Evolutionary conservation across 1,140 invertebrate genomes (phyloP), one percentile per base, ranked within the genome.

Genomic region (Drosophila ficusphila): DNA sequence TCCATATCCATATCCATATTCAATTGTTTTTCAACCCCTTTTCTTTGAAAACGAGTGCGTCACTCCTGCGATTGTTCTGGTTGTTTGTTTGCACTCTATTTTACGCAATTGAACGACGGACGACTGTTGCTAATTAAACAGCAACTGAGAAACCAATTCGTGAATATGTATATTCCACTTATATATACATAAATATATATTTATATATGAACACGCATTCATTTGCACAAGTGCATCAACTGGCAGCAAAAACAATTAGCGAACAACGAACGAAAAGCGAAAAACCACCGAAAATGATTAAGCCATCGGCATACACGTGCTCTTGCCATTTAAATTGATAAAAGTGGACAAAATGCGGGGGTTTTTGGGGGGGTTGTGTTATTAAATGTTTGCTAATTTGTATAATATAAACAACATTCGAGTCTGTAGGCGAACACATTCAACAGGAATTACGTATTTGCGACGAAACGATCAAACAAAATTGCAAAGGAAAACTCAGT

Each of bases 141-240:
- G 6, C 16, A 27, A 18, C 34, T 29, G 52, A 14, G n/a, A 51
- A 51, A 9, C 38, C 3, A 31, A 57, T 57, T 57, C 34, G 16
- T 19, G 27, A 27, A 25, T 7, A 12, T 49, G 6, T 16, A 12
- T 41, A 39, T 27, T 41, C 21, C 41, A 23, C 21, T 11, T 12
- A 19, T 42, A 14, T n/a, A 3, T 4, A 36, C 12, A 18, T n/a
- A 51, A n/a, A 29, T 9, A 11, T 39, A 23, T 61, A 44, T 14
- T 16, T 46, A 21, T 42, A 36, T 38, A 33, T 11, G 33, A 21
- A 41, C 12, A 56, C 19, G 60, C 60, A 65, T 67, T 65, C n/a
- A 42, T 68, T 68, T 68, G 61, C 64, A 68, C 64, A 68, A 68
- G 60, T 68, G 64, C 64, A 68, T 52, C 64, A 9, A 34, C 46